A percentile compares a stretch with the other conserved stretches of the same genome.
phyloP scores from a whole-genome alignment of 2,797 vertebrate genomes.

The Gymnoscopelus braueri region DNA sequence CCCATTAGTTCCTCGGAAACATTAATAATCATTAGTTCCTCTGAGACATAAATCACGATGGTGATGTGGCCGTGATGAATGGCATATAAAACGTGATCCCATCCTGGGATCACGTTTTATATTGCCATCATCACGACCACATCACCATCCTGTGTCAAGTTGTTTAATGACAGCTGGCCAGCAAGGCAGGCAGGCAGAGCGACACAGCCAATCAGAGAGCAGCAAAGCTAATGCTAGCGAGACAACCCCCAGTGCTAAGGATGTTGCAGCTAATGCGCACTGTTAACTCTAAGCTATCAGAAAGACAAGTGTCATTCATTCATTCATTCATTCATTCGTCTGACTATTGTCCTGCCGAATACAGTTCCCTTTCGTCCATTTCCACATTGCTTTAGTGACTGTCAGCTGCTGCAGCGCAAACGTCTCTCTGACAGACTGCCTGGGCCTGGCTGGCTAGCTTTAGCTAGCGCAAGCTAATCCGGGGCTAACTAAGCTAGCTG shows the following conservation, averaged over 20 bases:
- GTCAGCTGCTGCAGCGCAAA: constrained; percentile 17
- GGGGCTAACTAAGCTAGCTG: constrained; percentile 54
- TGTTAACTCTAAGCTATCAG: background rate
- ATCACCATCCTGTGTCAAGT: constrained; percentile 55
- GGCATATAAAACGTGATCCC: constrained; percentile 1
- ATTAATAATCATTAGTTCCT: constrained; percentile 1
- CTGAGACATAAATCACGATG: constrained; percentile 4
- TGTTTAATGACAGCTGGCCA: constrained; percentile 67
- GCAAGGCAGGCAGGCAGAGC: constrained; percentile 48
- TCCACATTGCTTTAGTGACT: constrained; percentile 6
- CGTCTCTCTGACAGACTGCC: constrained; percentile 18
- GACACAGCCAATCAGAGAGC: constrained; percentile 64
- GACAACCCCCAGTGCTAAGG: constrained; percentile 47
- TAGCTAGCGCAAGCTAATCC: constrained; percentile 69
- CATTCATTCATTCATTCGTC: background rate
- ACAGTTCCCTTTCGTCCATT: background rate
- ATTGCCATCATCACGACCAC: background rate
- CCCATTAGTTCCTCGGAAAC: background rate
- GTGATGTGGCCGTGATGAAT: constrained; percentile 13
- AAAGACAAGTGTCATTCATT: background rate
- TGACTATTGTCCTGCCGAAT: background rate
- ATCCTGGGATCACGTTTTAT: no score
- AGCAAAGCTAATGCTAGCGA: constrained; percentile 50
- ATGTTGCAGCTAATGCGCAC: constrained; percentile 42
- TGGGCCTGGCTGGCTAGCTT: constrained; percentile 46